Evolutionary conservation across 2,113 vertebrate genomes (phyloP), one percentile per base, ranked within the genome.

Genomic region (Tichodroma muraria): DNA sequence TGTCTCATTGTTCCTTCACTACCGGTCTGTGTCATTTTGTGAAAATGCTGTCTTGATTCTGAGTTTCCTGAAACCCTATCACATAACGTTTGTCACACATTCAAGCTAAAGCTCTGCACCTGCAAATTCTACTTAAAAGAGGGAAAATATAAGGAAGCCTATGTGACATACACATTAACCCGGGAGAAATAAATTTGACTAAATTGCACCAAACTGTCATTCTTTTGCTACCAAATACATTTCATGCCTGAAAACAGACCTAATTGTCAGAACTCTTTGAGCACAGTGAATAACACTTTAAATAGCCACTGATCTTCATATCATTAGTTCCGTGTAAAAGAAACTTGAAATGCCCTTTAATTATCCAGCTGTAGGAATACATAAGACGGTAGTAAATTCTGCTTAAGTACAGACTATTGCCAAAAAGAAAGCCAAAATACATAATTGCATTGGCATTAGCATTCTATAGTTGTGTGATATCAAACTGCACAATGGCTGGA

Each of bases 301-400:
- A 97, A 96, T 96, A 97, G 94, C 85, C 94, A 83, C 94, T 33
- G 80, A 94, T 97, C 92, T 95, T 94, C 50, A 4, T 91, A 89
- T 92, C 92, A 66, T 97, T 97, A 95, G 88, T 95, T 96, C 96
- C 14, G 31, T 75, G 57, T 94, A 97, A 93, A 27, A 45, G 83
- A 96, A 97, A 90, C 94, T n/a, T 83, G 92, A 96, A 97, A 94
- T 94, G 91, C 88, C 95, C 97, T 96, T 93, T 98, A 97, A 97
- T 98, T 97, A 97, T 73, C 94, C 97, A 98, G 97, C 96, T 97
- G 96, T 76, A 96, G 88, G 83, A 97, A 88, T 79, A 77, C 88
- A 86, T 81, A 95, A 96, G 97, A 96, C 3, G 35, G 83, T 59
- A 90, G 96, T 96, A 97, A 97, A 97, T 98, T 97, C 96, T 97